Evolutionary conservation across 1,140 invertebrate species (phyloP).

Genomic region (Brachionus asplanchnoidis): DNA sequence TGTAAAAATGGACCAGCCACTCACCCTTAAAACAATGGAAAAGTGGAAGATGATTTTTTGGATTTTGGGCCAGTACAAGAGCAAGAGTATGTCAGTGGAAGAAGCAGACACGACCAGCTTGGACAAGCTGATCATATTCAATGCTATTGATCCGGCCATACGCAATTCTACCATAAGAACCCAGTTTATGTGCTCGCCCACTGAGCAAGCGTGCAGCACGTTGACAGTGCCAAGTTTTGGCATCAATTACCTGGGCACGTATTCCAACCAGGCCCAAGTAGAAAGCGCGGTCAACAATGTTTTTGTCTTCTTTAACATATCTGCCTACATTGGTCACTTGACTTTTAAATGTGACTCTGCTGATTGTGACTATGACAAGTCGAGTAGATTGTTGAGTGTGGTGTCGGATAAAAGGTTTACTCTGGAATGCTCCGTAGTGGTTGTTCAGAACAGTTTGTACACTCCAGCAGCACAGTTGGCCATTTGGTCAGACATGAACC

Average conservation of each 20-base stretch:
- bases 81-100: background rate
- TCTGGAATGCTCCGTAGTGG: background rate
- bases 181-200: constrained; percentile 25
- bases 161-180: background rate
- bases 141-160: background rate
- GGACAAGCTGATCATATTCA: background rate
- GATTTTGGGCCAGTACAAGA: background rate
- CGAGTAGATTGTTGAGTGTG: background rate
- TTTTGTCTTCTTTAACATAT: constrained; percentile 5
- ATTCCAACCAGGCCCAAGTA: background rate
- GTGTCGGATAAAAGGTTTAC: background rate
- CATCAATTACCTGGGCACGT: background rate
- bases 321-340: background rate
- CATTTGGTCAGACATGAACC: constrained; percentile 6
- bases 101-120: background rate
- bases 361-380: background rate
- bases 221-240: background rate
- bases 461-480: background rate
- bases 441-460: background rate
- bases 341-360: background rate
- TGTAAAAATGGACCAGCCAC: background rate
- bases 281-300: background rate
- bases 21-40: background rate
- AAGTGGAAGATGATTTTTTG: background rate
- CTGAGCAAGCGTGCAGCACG: background rate